Evolutionary conservation across 64 coral and sea anemone species (phyloP), one percentile per base, ranked within the genome.

Genomic region (Dendrophyllia cribrosa): DNA sequence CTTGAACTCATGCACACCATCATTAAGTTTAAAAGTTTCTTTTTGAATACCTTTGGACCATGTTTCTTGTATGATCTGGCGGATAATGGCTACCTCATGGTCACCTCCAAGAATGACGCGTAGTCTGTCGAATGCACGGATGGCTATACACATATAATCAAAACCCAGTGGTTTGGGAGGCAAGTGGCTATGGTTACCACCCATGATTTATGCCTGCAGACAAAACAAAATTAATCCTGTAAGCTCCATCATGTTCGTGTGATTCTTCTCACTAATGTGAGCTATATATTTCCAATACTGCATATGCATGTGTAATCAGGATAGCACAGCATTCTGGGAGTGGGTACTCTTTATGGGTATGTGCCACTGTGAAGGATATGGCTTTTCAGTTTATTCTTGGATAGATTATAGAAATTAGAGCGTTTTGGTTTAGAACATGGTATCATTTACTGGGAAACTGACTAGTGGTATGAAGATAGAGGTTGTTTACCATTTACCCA

Each of bases 131-230:
- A 71, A 34, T 34, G 60, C 23, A 64, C 77, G 87, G 20, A 96
- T 45, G 2, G 89, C 95, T 45, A 96, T 93, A 87, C 91, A 93
- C 74, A 96, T 72, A 59, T 96, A 96, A 52, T 96, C 95, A 86
- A 96, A 96, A 1, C 95, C 95, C 49, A 93, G 58, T 53, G 95
- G 95, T 17, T 83, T 74, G 5, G 86, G 86, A 34, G 72, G 66
- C 50, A 96, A 43, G 9, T 86, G 69, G 43, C 91, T 93, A 7
- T 96, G 88, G 59, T 75, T 82, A 53, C 81, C 80, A 80, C 95
- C 95, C 95, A 96, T 96, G 3, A 4, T 43, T 59, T 16, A 11
- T 25, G 9, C 14, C 52, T 34, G n/a, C 4, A 34, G 76, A 15
- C 2, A 53, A 60, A 60, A 59, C 17, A 26, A 3, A 68, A 22